Conservation (phyloP, 2,113 vertebrate genomes). For the Nycticryphes semicollaris region DNA sequence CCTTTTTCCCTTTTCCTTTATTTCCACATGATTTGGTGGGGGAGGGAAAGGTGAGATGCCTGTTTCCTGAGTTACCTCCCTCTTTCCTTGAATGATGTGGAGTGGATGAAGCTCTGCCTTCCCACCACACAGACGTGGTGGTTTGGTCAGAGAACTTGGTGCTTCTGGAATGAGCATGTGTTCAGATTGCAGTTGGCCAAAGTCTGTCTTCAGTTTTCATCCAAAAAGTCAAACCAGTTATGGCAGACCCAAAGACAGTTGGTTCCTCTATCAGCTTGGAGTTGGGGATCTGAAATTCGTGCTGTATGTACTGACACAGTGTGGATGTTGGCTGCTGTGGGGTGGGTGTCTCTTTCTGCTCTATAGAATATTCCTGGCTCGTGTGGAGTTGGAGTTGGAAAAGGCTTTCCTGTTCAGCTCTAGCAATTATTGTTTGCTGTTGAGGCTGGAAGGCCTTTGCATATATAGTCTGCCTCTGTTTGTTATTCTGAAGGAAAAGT, state of each 20-base stretch:
- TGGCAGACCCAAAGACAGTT: neutral
- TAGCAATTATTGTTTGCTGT: fast-evolving
- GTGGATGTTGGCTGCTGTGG: neutral
- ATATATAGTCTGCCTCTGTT: neutral
- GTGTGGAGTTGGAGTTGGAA: neutral
- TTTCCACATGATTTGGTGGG: neutral
- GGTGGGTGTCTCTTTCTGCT: neutral
- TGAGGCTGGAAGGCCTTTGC: neutral
- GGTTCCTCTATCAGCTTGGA: neutral
- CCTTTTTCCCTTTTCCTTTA: neutral
- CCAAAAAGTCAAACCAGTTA: neutral
- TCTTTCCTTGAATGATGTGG: neutral
- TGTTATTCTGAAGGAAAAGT: neutral
- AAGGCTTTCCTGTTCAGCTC: neutral
- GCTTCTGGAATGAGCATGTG: neutral
- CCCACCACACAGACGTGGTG: fast-evolving
- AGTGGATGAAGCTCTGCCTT: neutral
- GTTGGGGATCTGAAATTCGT: neutral
- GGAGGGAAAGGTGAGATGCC: neutral
- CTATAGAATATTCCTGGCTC: neutral
- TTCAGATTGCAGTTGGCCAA: neutral
- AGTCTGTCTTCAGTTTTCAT: neutral
- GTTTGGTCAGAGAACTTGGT: neutral
- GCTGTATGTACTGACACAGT: fast-evolving
- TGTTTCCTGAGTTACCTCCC: neutral